phyloP scores from a whole-genome alignment of 2,113 vertebrate genomes.

The Tichodroma muraria region DNA sequence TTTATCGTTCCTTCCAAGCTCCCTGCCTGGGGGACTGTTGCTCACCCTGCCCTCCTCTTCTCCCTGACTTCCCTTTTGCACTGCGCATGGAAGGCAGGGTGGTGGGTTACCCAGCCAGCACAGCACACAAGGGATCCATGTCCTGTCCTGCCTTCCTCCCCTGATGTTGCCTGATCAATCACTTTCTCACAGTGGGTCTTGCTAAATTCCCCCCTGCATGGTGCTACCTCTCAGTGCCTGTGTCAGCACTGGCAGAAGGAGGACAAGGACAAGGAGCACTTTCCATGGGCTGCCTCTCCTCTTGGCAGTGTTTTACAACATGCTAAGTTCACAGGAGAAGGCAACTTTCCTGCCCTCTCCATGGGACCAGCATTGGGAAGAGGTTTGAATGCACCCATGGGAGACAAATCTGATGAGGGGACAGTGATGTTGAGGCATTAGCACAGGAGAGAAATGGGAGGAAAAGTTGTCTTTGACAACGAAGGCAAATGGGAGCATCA shows the following conservation, averaged over 20 bases:
- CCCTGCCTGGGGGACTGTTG: neutral
- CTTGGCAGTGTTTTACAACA: neutral
- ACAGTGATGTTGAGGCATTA: neutral
- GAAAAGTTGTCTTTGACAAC: neutral
- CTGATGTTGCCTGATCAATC: rapidly evolving
- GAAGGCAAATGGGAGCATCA: neutral
- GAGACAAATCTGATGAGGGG: neutral
- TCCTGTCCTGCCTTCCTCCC: neutral
- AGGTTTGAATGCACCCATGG: neutral
- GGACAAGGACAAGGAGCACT: neutral
- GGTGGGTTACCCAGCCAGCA: neutral
- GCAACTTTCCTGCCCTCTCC: neutral
- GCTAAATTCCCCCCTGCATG: neutral
- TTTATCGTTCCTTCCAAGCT: neutral
- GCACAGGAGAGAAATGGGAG: neutral
- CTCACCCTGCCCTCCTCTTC: neutral
- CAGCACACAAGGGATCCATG: rapidly evolving
- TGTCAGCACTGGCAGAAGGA: neutral
- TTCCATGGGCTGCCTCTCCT: neutral
- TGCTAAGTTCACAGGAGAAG: neutral
- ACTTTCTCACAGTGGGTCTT: neutral
- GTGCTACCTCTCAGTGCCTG: neutral
- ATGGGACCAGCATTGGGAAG: neutral
- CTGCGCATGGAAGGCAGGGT: neutral
- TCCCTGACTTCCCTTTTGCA: neutral